Percentiles rank a stretch among this genome's conserved stretches.
Conservation (phyloP, 2,888 invertebrate species). For the Caenorhabditis doughertyi region DNA sequence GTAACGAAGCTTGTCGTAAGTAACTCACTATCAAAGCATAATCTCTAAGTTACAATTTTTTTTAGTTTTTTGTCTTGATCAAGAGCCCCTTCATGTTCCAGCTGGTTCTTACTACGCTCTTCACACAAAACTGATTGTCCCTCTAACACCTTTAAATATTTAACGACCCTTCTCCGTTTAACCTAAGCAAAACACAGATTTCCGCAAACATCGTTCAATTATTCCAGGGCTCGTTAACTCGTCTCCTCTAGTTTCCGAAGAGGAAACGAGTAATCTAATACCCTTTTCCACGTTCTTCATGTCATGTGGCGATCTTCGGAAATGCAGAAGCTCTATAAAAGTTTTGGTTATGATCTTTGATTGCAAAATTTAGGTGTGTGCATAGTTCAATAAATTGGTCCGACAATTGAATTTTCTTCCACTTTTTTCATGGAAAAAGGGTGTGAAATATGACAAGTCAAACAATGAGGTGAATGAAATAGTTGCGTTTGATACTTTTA, state of each 20-base stretch:
- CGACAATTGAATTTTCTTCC: background rate
- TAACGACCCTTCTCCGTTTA: background rate
- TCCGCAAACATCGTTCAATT: slow-evolving; percentile 30
- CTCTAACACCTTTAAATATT: background rate
- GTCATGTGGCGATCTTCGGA: slow-evolving; percentile 20
- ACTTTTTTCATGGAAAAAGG: background rate
- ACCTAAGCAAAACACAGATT: slow-evolving; percentile 31
- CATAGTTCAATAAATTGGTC: slow-evolving; percentile 27
- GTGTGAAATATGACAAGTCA: slow-evolving; percentile 41
- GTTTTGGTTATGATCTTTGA: slow-evolving; percentile 24
- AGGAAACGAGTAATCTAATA: slow-evolving; percentile 44
- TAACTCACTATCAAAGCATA: no score
- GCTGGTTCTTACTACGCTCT: no score
- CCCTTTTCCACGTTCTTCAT: slow-evolving; percentile 17
- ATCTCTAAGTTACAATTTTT: no score
- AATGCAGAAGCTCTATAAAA: slow-evolving; percentile 1
- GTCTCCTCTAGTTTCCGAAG: slow-evolving; percentile 37
- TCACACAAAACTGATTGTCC: no score
- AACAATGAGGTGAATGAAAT: slow-evolving; percentile 1
- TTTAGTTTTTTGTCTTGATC: no score
- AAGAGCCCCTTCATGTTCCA: no score
- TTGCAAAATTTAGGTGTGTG: slow-evolving; percentile 14
- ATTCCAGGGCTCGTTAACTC: slow-evolving; percentile 33
- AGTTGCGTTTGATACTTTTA: slow-evolving; percentile 20
- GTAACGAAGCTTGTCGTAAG: no score